A percentile compares a stretch with the other conserved stretches of the same genome.
Evolutionary conservation across 1,140 invertebrate genomes (phyloP).

Genomic region (Eurosta solidaginis): DNA sequence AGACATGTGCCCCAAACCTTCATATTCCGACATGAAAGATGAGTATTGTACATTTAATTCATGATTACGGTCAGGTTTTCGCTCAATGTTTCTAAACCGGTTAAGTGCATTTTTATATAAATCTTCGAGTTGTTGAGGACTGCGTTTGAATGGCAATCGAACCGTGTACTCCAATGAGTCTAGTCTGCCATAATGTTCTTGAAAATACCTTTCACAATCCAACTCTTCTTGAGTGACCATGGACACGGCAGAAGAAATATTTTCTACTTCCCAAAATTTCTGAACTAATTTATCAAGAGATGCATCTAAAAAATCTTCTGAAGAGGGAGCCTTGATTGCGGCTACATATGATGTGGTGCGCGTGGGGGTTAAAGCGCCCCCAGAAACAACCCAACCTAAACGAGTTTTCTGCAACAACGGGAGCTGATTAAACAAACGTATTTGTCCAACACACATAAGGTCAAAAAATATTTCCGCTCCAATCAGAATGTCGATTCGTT

Average conservation of each 20-base stretch:
- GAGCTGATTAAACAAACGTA: too few relatives aligned
- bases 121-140: neutral
- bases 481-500: constrained; percentile 6
- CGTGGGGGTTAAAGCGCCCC: neutral
- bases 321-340: neutral
- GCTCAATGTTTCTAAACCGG: too few relatives aligned
- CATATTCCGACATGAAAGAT: neutral
- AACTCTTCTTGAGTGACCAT: neutral
- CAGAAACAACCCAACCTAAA: neutral
- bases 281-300: neutral
- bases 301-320: neutral
- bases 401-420: neutral
- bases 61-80: neutral
- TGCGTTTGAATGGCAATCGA: neutral
- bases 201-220: constrained; percentile 8
- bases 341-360: neutral
- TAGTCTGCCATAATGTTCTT: neutral
- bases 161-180: neutral
- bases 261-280: constrained; percentile 30
- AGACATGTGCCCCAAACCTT: neutral
- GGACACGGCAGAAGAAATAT: neutral
- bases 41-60: neutral
- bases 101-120: constrained; percentile 10
- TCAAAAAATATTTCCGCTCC: neutral
- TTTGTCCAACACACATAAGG: neutral